These are phyloP conservation scores for Cyaniris semiargus DNA, from an alignment of 2,888 invertebrate species.

Conservation along the genomic window DNA sequence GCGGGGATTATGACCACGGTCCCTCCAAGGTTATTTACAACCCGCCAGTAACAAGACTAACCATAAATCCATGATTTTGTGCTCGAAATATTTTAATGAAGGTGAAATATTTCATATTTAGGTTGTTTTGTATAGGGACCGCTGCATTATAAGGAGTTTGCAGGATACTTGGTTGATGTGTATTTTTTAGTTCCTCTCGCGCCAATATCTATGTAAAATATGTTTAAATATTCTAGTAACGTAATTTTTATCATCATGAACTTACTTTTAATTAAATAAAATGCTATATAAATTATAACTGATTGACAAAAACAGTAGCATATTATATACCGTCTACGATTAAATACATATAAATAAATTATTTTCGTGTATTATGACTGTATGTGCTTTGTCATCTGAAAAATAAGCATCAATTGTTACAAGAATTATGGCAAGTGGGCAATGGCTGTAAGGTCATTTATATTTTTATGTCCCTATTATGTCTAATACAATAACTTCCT, in stretches of 20 bases:
- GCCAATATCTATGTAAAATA: too few relatives aligned
- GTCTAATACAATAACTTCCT: neutral
- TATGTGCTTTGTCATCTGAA: neutral
- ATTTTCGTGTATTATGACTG: neutral
- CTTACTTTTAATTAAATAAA: too few relatives aligned
- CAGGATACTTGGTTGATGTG: neutral
- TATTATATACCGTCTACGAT: too few relatives aligned
- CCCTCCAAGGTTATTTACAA: neutral
- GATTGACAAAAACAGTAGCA: too few relatives aligned
- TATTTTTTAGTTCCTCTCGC: neutral
- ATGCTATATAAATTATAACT: too few relatives aligned
- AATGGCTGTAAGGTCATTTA: neutral
- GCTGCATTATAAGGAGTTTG: neutral
- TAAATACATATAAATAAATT: neutral
- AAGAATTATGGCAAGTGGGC: neutral
- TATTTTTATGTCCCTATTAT: neutral
- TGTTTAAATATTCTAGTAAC: too few relatives aligned
- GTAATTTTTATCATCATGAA: too few relatives aligned
- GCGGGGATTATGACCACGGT: constrained; percentile 11
- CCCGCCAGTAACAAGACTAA: constrained; percentile 11
- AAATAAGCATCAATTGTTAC: neutral
- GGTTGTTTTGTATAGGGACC: neutral
- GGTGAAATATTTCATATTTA: neutral
- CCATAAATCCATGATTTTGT: constrained; percentile 16
- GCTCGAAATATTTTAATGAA: constrained; percentile 19